Evolutionary conservation across 2,797 vertebrate species (phyloP), one percentile per base, ranked within the genome.

Genomic region (Pipistrellus pipistrellus): DNA sequence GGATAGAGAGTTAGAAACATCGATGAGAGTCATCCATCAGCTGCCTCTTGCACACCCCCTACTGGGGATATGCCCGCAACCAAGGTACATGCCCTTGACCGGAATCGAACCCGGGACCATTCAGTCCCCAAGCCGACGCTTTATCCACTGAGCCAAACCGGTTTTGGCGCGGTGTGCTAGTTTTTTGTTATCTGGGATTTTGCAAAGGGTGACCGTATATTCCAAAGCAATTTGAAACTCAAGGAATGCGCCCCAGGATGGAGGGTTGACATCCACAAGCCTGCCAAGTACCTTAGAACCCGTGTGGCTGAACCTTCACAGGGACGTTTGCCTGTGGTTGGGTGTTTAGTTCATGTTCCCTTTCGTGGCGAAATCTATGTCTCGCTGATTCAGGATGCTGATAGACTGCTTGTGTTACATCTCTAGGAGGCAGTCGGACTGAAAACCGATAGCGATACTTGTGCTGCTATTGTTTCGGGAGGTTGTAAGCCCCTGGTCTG

Each of bases 291-390:
- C 76, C 55, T 90, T 46, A 62, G 8, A 30, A 48, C 27, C 35
- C 32, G 35, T 0, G 2, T 13, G 68, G 75, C n/a, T 44, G 25
- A n/a, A 44, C 57, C 44, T 84, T 77, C 46, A 62, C 13, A 64
- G 4, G 25, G 53, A 4, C 21, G 3, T 69, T 64, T 85, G 90
- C 9, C 85, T 84, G 84, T 51, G 62, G 78, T 41, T 25, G 81
- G 62, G 66, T 68, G 96, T 93, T 94, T 71, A 87, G 85, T 81
- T 86, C 41, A 80, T 91, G 83, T 96, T 51, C 53, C 25, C 46
- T 73, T 51, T 87, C 80, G 53, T 71, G 46, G 66, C 4, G 75
- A 88, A 69, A 76, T 77, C 30, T 89, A 73, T 89, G 84, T 88
- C 77, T 91, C 94, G 68, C 57, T 96, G 88, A 76, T 94, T 80